Evolutionary conservation across 2,797 vertebrate genomes (phyloP), one percentile per base, ranked within the genome.

Genomic region (Kryptolebias ocellatus): DNA sequence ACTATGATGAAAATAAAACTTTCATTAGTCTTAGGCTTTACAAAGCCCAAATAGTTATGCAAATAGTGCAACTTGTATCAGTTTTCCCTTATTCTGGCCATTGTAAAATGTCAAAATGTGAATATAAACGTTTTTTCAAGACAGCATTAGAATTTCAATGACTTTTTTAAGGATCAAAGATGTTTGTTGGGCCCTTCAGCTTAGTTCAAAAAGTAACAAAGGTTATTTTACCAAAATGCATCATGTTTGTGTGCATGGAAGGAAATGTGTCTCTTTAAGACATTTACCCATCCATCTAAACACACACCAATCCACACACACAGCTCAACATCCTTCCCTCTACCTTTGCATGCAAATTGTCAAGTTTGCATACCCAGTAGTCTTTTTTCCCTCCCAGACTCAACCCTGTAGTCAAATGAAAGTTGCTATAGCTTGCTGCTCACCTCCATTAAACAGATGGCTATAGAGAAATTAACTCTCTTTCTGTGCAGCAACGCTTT

Each of bases 351-450:
- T 92, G 88, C 86, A 93, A 93, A 92, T 89, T 1, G 55, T 65
- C 59, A 56, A 45, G 64, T 92, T 93, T 93, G 88, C 91, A 91
- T 91, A 53, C 24, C 75, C 73, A 68, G 53, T 76, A 28, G 69
- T 75, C 66, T 56, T 60, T 24, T 34, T 53, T 73, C 37, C 72
- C 68, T 80, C 59, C 62, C 47, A 63, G 64, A 85, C 20, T 11
- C 69, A 76, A 64, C 78, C 79, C 78, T 71, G 70, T 79, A 92
- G 87, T 91, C 92, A 93, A 92, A 94, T 93, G 61, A 79, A 79
- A 57, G 45, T 66, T 65, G 77, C 60, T 65, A 37, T 74, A 69
- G 70, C 65, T 70, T 66, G 72, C 64, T 71, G 64, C 76, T 69
- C 65, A 29, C 72, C 56, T 57, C 58, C 60, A 73, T 80, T 68